Evolutionary conservation across 2,888 invertebrate genomes (phyloP).

Genomic region (Onchidella celtica): DNA sequence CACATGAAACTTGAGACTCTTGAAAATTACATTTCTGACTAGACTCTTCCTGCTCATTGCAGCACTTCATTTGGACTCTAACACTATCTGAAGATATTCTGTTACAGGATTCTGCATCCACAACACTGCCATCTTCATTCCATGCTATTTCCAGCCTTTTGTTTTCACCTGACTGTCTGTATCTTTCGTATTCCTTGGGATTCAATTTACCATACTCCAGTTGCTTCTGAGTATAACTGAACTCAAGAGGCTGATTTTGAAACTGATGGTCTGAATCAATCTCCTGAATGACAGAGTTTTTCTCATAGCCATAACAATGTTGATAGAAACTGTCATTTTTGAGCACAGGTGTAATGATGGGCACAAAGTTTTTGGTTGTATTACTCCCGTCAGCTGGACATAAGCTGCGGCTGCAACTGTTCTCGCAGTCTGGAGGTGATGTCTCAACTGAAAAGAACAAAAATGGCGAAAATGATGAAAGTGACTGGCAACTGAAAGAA

Average conservation of each 20-base stretch:
- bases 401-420: background rate
- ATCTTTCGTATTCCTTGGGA: no score
- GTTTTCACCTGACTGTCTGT: no score
- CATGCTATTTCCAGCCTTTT: no score
- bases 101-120: no score
- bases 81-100: no score
- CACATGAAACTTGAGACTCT: no score
- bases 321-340: conserved; percentile 50
- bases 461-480: background rate
- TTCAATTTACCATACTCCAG: background rate
- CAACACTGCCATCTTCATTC: no score
- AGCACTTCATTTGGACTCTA: no score
- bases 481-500: background rate
- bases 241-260: conserved; percentile 57
- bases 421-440: no score
- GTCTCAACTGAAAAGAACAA: background rate
- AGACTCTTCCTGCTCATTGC: no score
- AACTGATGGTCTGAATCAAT: conserved; percentile 48
- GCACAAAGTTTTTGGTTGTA: conserved; percentile 20
- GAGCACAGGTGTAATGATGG: conserved; percentile 60
- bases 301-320: conserved; percentile 56
- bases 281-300: conserved; percentile 28
- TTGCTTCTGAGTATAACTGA: conserved; percentile 33
- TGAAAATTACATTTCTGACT: no score
- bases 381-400: background rate